Base-by-base conservation (phyloP, 2,888 invertebrate species). In the Heliconius charithonia region DNA sequence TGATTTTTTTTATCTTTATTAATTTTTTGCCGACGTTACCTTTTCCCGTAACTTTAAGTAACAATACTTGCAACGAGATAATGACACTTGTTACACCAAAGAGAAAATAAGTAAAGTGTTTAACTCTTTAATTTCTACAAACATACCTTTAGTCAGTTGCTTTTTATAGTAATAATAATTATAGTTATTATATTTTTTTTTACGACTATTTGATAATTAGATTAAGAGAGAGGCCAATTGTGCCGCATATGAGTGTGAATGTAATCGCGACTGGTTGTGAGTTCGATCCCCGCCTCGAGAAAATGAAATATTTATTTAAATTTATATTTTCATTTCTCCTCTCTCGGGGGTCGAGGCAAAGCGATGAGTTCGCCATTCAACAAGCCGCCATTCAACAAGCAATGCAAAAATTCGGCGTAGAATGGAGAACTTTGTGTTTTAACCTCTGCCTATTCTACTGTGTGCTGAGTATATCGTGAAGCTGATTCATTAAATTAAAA, bases 81-180 rank as follows among this genome's bases (percentile, higher is more conserved):
- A 72, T 56, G 72, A 72, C n/a, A 71, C 71, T 66, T 32, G 72
- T 77, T 66, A 77, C 37, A 37, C 59, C 27, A 67, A 65, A 59
- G 73, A 62, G 78, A 74, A 78, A 78, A 74, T 41, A 37, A 37
- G 66, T 56, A 73, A 67, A 69, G 27, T 67, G 41, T 74, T 74
- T 67, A 73, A 16, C 59, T 27, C 19, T 41, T 45, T 22, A 65
- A 45, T 74, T 74, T 51, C 78, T 66, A 66, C 56, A 27, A 65
- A 67, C 27, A 73, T 67, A 22, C n/a, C 4, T 41, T 51, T 25
- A 25, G n/a, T 29, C 32, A 9, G 63, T 16, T 27, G 45, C 29
- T 71, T 51, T 19, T 63, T 63, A 13, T 3, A 73, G 25, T 25
- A 12, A 45, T 19, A 62, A 62, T 62, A 10, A 62, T 27, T 13